phyloP scores from a whole-genome alignment of 2,888 invertebrate genomes.

The Agrilus biguttatus region DNA sequence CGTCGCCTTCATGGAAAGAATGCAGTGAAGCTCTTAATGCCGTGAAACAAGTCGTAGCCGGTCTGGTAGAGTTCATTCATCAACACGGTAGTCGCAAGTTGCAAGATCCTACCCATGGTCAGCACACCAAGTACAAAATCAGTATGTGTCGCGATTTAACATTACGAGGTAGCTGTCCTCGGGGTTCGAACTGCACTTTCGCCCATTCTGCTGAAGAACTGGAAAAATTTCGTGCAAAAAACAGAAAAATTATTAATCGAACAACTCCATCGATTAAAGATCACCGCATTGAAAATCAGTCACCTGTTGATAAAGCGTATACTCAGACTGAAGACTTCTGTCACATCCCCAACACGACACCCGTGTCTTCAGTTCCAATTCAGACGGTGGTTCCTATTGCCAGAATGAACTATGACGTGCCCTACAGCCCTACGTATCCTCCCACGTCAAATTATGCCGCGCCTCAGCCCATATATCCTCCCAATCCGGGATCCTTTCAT shows the following conservation, averaged over 20 bases:
- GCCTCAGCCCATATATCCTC: conserved; percentile 23
- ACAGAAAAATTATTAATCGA: conserved; percentile 37
- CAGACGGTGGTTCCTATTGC: conserved; percentile 25
- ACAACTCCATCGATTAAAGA: conserved; percentile 16
- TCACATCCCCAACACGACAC: conserved; percentile 18
- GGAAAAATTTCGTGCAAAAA: conserved; percentile 63
- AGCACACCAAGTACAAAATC: conserved; percentile 71
- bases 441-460: conserved; percentile 17
- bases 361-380: conserved; percentile 22
- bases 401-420: conserved; percentile 24
- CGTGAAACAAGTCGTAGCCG: conserved; percentile 56
- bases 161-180: conserved; percentile 66
- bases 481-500: conserved; percentile 19
- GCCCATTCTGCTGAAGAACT: conserved; percentile 86
- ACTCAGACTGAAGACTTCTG: conserved; percentile 24
- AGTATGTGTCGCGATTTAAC: conserved; percentile 80
- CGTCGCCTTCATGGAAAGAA: conserved; percentile 47
- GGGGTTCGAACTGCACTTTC: conserved; percentile 79
- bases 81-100: conserved; percentile 56
- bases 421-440: conserved; percentile 19
- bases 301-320: conserved; percentile 16
- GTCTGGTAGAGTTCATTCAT: conserved; percentile 62
- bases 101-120: conserved; percentile 41
- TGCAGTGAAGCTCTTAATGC: conserved; percentile 53
- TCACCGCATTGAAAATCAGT: conserved; percentile 23